Evolutionary conservation across 2,113 vertebrate species (phyloP).

Genomic region (Cromileptes altivelis): DNA sequence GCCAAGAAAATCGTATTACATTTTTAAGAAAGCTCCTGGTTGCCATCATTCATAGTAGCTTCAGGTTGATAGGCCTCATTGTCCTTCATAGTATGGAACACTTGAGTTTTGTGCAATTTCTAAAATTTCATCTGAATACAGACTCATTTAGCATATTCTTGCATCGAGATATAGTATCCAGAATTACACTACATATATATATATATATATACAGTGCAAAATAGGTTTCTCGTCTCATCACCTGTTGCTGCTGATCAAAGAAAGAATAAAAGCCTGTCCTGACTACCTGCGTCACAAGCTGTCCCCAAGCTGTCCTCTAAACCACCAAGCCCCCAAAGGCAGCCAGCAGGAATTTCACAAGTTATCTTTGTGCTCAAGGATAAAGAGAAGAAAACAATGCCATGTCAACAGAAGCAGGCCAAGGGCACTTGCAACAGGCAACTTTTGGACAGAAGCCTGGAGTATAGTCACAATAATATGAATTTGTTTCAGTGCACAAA

Average conservation of each 20-base stretch:
- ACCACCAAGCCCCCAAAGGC: constrained; percentile 59
- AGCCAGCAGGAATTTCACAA: constrained; percentile 78
- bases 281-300: constrained; percentile 54
- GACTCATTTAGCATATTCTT: not conserved
- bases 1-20: not conserved
- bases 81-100: not conserved
- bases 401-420: constrained; percentile 43
- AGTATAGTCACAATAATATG: constrained; percentile 3
- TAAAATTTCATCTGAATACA: not conserved
- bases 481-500: constrained; percentile 11
- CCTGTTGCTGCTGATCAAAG: constrained; percentile 58
- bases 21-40: not conserved
- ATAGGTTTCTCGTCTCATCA: constrained; percentile 26
- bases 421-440: constrained; percentile 32
- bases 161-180: not conserved
- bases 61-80: not conserved
- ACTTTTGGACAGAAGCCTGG: constrained; percentile 9
- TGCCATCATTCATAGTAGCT: not conserved
- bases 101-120: not conserved
- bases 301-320: constrained; percentile 60
- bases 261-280: constrained; percentile 15
- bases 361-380: constrained; percentile 80
- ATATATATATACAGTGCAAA: constrained; percentile 8
- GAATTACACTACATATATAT: not conserved
- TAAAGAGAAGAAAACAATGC: constrained; percentile 71